Conservation (phyloP, 2,888 invertebrate genomes). For the Luperina nickerlii region DNA sequence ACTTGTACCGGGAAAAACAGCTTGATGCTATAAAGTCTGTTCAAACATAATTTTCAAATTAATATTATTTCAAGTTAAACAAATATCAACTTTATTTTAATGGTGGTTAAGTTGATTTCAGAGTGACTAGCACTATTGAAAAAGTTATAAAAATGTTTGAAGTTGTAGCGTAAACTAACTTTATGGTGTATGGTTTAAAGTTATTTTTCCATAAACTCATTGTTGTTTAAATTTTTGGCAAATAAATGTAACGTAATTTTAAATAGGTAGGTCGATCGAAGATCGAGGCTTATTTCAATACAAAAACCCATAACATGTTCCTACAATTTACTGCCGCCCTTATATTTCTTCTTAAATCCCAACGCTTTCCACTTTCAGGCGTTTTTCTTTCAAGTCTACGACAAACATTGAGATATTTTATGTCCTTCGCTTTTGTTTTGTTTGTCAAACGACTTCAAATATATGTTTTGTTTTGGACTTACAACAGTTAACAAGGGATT, state of each 20-base stretch:
- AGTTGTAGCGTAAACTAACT: too few relatives aligned
- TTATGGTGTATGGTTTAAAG: too few relatives aligned
- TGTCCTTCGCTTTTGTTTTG: slow-evolving; percentile 63
- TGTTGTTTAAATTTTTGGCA: too few relatives aligned
- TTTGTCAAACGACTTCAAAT: slow-evolving; percentile 66
- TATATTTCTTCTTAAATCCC: slow-evolving; percentile 31
- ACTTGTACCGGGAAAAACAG: not conserved
- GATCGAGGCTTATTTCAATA: not conserved
- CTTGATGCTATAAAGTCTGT: too few relatives aligned
- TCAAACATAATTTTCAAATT: too few relatives aligned
- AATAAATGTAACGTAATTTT: too few relatives aligned
- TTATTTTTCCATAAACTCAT: too few relatives aligned
- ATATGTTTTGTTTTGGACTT: slow-evolving; percentile 63
- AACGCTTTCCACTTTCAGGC: slow-evolving; percentile 63
- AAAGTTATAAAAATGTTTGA: too few relatives aligned
- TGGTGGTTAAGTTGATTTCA: too few relatives aligned
- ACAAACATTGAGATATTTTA: slow-evolving; percentile 70
- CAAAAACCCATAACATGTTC: not conserved
- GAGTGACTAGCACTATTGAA: too few relatives aligned
- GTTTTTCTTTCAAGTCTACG: slow-evolving; percentile 63
- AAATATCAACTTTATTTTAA: too few relatives aligned
- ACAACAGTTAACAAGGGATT: slow-evolving; percentile 42
- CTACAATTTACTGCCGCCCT: slow-evolving; percentile 20
- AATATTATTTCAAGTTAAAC: too few relatives aligned
- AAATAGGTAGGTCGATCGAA: not conserved